Evolutionary conservation across 2,888 invertebrate species (phyloP), one percentile per base, ranked within the genome.

Genomic region (Pristionchus arcanus): DNA sequence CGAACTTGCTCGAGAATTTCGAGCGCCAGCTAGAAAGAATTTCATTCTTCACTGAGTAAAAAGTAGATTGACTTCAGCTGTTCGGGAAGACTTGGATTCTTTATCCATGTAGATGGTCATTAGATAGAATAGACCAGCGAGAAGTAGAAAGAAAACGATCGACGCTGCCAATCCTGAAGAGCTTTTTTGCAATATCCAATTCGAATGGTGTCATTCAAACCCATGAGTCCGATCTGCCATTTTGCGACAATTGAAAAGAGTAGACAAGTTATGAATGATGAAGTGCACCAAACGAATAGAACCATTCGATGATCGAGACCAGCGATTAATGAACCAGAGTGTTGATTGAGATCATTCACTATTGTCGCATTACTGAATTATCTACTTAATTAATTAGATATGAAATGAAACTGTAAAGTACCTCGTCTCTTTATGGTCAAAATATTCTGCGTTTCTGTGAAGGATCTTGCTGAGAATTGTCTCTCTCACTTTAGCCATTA

Each of bases 1-100:
- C 95, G 91, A 7, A 96, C 95, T 88, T 96, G 95, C 91, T 95
- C 95, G n/a, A 96, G 94, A n/a, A 95, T 95, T 91, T 96, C 96
- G 31, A 95, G 93, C 19, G 95, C 95, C 42, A 95, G 92, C 91
- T 92, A 89, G 16, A 92, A 90, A 11, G 9, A 42, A 53, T 21
- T 7, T 15, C 25, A 21, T 74, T 7, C 5, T 37, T 74, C 31
- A 21, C 16, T 74, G 21, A 7, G 37, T 16, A 37, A 74, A 19
- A 74, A 31, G 34, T 16, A 11, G 28, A 68, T 68, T 31, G 2
- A 85, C 84, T 59, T 85, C 84, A 21, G 84, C 59, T 34, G 84
- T 85, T 11, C 59, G 55, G 0, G 84, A 85, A 55, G 34, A 21
- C 34, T 25, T 42, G 37, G 84, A 55, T 34, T 85, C 84, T 13